These are phyloP conservation scores for Thaumetopoea pityocampa DNA, from an alignment of 1,140 invertebrate species.

Conservation along the genomic window DNA sequence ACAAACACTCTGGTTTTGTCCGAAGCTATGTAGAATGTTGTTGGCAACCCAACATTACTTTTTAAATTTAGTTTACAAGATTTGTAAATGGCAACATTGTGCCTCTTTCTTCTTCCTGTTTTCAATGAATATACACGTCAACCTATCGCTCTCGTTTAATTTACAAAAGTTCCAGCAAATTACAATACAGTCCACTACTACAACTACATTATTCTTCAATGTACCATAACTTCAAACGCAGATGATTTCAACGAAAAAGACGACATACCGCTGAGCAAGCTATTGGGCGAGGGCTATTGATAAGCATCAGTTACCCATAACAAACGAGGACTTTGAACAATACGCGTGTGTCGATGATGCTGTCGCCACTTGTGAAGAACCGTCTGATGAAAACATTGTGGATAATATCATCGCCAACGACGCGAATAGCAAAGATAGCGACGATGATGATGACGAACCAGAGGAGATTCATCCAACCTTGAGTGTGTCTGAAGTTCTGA, in stretches of 20 bases:
- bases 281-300: slow-evolving; percentile 26
- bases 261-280: slow-evolving; percentile 27
- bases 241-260: slow-evolving; percentile 23
- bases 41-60: too few relatives aligned
- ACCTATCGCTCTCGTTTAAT: too few relatives aligned
- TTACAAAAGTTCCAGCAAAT: too few relatives aligned
- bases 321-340: slow-evolving; percentile 35
- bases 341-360: slow-evolving; percentile 32
- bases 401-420: slow-evolving; percentile 26
- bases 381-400: slow-evolving; percentile 34
- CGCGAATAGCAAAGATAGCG: slow-evolving; percentile 26
- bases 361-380: slow-evolving; percentile 33
- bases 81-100: too few relatives aligned
- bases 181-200: too few relatives aligned
- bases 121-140: too few relatives aligned
- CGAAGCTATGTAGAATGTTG: slow-evolving; percentile 20
- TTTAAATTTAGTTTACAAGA: too few relatives aligned
- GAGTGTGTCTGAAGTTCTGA: slow-evolving; percentile 35
- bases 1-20: slow-evolving; percentile 26
- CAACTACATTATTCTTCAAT: too few relatives aligned
- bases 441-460: slow-evolving; percentile 26
- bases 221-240: slow-evolving; percentile 14
- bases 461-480: slow-evolving; percentile 22
- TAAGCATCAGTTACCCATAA: slow-evolving; percentile 24
- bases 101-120: too few relatives aligned